These are phyloP conservation scores for Sinodicranocentrus sp. DNA, from an alignment of 2,888 invertebrate genomes.

Conservation along the genomic window DNA sequence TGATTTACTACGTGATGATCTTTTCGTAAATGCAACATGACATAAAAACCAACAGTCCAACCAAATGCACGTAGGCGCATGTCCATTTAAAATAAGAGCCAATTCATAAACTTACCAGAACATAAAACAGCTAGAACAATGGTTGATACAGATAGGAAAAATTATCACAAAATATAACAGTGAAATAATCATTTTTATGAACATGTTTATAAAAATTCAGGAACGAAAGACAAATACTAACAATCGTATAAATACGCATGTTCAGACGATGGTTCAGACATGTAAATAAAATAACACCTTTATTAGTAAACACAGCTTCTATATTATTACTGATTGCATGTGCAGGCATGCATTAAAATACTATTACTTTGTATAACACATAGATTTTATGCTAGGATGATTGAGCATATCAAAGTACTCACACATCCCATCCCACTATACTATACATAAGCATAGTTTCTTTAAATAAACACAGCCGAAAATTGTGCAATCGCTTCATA, in stretches of 20 bases:
- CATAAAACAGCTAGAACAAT: not conserved
- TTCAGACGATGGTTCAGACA: too few relatives aligned
- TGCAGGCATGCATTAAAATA: not conserved
- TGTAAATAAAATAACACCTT: too few relatives aligned
- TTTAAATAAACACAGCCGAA: constrained; percentile 13
- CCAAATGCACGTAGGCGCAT: too few relatives aligned
- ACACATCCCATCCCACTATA: not conserved
- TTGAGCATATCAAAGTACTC: constrained; percentile 18
- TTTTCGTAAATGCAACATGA: constrained; percentile 14
- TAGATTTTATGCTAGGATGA: not conserved
- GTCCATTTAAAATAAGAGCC: too few relatives aligned
- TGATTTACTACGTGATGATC: constrained; percentile 8
- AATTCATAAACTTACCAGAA: not conserved
- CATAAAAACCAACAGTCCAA: constrained; percentile 21
- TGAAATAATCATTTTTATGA: too few relatives aligned
- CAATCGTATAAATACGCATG: too few relatives aligned
- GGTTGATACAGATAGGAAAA: too few relatives aligned
- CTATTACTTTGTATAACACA: constrained; percentile 4
- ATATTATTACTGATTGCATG: too few relatives aligned
- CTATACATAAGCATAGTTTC: not conserved
- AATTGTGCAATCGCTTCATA: constrained; percentile 67
- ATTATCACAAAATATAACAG: too few relatives aligned
- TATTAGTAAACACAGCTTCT: too few relatives aligned
- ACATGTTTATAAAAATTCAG: too few relatives aligned
- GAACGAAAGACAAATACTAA: too few relatives aligned